Evolutionary conservation across 2,797 vertebrate species (phyloP).

Genomic region (Gallinago nigripennis): DNA sequence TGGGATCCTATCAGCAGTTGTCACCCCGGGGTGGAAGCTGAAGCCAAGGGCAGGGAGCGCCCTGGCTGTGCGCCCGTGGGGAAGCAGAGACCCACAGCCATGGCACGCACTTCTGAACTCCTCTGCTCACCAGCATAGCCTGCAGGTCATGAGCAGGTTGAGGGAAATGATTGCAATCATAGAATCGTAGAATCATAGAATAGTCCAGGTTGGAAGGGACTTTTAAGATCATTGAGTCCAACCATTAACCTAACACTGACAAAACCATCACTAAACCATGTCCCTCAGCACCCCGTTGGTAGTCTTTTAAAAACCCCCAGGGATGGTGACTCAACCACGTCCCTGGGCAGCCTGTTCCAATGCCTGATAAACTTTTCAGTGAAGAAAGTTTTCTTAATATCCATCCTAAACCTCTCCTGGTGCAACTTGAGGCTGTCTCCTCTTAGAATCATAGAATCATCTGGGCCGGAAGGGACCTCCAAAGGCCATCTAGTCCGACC

Average conservation of each 20-base stretch:
- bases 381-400: background rate
- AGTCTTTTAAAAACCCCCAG: background rate
- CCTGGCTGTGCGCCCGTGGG: rapidly evolving
- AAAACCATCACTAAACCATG: background rate
- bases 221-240: background rate
- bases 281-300: background rate
- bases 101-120: background rate
- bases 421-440: background rate
- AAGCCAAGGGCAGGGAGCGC: background rate
- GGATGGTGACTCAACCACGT: background rate
- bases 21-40: background rate
- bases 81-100: rapidly evolving
- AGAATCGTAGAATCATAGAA: background rate
- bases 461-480: too few relatives aligned
- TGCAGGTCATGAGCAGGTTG: background rate
- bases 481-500: too few relatives aligned
- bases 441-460: too few relatives aligned
- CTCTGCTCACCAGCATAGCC: rapidly evolving
- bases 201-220: background rate
- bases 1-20: background rate
- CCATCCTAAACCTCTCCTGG: background rate
- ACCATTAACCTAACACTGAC: background rate
- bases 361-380: background rate
- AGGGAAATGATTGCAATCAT: background rate
- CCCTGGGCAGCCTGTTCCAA: background rate